Conservation (phyloP, 2,888 invertebrate genomes). For the Drosophila differens region DNA sequence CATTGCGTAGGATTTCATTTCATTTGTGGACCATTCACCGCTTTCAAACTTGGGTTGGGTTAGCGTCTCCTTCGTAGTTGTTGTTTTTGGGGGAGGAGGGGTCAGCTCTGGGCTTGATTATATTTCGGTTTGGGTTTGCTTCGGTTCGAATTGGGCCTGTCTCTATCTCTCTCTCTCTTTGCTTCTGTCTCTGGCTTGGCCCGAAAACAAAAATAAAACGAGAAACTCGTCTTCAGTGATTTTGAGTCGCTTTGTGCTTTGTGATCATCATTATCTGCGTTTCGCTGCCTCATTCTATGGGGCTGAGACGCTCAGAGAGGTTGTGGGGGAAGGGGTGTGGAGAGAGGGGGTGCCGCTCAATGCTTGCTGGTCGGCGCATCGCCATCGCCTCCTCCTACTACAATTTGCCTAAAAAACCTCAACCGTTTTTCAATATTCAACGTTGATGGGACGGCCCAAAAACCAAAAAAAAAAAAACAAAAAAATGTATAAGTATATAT, state of each 20-base stretch:
- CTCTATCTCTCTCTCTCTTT: slow-evolving; percentile 31
- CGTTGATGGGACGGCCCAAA: slow-evolving; percentile 57
- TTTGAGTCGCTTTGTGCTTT: slow-evolving; percentile 68
- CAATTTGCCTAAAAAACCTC: slow-evolving; percentile 78
- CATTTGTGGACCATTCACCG: slow-evolving; percentile 55
- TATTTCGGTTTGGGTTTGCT: slow-evolving; percentile 47
- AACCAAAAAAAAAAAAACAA: slow-evolving; percentile 31
- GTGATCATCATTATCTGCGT: slow-evolving; percentile 81
- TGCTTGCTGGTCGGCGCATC: slow-evolving; percentile 52
- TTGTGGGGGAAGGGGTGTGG: no score
- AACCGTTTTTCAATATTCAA: slow-evolving; percentile 81
- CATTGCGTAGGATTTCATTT: slow-evolving; percentile 80
- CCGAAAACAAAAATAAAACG: slow-evolving; percentile 52
- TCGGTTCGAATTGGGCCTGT: slow-evolving; percentile 45
- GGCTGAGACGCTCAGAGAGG: slow-evolving; percentile 15
- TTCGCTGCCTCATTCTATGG: slow-evolving; percentile 80
- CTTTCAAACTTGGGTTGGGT: slow-evolving; percentile 62
- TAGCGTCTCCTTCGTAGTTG: slow-evolving; percentile 10
- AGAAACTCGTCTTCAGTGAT: slow-evolving; percentile 68
- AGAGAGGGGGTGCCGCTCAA: slow-evolving; percentile 11
- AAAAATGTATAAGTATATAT: slow-evolving; percentile 1
- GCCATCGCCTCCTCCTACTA: slow-evolving; percentile 76
- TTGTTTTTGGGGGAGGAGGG: slow-evolving; percentile 33
- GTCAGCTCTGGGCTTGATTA: slow-evolving; percentile 51
- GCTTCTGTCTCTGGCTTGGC: slow-evolving; percentile 47